Base-by-base conservation (phyloP, 2,797 vertebrate genomes). In the Cuculus canorus region DNA sequence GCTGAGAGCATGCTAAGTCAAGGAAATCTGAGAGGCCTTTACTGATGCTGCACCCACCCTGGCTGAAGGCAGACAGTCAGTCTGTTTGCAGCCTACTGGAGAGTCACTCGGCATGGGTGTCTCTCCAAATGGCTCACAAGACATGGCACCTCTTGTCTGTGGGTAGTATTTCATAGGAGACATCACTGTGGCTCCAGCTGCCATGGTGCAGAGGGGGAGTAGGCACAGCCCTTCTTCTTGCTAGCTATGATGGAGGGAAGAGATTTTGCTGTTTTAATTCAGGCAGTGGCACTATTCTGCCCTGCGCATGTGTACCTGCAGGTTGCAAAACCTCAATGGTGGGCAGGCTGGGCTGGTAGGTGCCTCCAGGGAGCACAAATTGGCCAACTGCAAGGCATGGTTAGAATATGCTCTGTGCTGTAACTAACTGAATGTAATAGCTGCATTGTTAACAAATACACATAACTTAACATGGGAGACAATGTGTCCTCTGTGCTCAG, bases 141-240 rank as follows among this genome's bases (percentile, higher is more conserved):
- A 73, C 0, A 0, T 5, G 17, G 53, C 0, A 0, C 76, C 47
- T 78, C 86, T 52, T 61, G 52, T 45, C 41, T 12, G 0, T 2
- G 28, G 37, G 47, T 50, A 3, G 37, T 28, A 33, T 15, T 90
- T 59, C 66, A 39, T 0, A 33, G 65, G 21, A 53, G n/a, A 56
- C 57, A 13, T 35, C 21, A 5, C 19, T 28, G 19, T 1, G 8
- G 48, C 79, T 53, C 41, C 17, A 5, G 50, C 37, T 75, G 69
- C 81, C 3, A 2, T 0, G 0, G 65, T 35, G 56, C 53, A 59
- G 37, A 50, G 32, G 2, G 33, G 25, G 24, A 88, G 35, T 57
- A 37, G 65, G 59, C 70, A 43, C 24, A 76, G 79, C 39, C 57
- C 64, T 35, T 57, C 43, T 18, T 50, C 39, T 77, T 71, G 70